These are phyloP conservation scores for Acrobasis repandana DNA, from an alignment of 2,888 invertebrate species.

Conservation along the genomic window DNA sequence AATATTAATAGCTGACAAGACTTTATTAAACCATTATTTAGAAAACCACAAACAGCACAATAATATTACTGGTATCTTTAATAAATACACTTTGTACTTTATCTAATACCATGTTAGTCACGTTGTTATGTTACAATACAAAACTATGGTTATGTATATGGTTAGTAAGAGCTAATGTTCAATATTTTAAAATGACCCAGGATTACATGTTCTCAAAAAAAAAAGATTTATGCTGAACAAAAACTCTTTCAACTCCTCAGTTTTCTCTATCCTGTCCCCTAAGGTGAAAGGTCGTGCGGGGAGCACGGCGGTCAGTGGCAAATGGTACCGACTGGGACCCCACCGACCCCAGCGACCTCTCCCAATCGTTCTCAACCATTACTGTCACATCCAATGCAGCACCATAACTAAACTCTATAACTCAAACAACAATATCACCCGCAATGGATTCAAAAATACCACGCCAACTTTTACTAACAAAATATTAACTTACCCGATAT, in stretches of 20 bases:
- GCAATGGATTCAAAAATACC: slow-evolving; percentile 9
- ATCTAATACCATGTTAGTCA: too few species aligned
- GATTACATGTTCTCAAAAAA: too few species aligned
- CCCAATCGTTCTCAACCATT: slow-evolving; percentile 23
- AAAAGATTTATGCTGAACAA: background rate
- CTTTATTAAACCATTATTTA: too few species aligned
- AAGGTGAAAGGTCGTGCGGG: slow-evolving; percentile 77
- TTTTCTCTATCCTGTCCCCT: slow-evolving; percentile 55
- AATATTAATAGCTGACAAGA: too few species aligned
- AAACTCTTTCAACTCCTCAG: slow-evolving; percentile 41
- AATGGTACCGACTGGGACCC: slow-evolving; percentile 73
- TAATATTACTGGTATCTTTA: too few species aligned
- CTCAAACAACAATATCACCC: background rate
- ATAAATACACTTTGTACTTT: too few species aligned
- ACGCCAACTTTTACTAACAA: background rate
- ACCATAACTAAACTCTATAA: background rate
- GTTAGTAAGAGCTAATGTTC: too few species aligned
- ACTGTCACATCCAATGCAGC: slow-evolving; percentile 22
- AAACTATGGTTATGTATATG: too few species aligned
- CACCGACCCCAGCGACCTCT: slow-evolving; percentile 34
- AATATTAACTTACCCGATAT: background rate
- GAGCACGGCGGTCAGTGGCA: slow-evolving; percentile 76
- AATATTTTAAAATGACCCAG: too few species aligned
- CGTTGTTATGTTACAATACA: too few species aligned
- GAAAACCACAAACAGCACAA: too few species aligned